Base-by-base conservation (phyloP, 2,888 invertebrate species). In the Diaphora mendica region DNA sequence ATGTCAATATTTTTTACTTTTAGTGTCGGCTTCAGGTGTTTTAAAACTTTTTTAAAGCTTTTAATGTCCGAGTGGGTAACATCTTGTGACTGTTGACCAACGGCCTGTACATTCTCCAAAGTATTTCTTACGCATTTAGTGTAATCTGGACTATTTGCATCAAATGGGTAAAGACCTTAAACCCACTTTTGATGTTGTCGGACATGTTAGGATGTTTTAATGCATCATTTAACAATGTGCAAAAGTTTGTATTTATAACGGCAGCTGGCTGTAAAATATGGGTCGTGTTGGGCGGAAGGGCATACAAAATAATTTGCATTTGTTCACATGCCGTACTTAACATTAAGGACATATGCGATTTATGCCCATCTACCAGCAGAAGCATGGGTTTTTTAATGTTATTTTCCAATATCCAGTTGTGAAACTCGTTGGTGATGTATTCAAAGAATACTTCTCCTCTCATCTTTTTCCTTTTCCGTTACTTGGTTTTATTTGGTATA, bases 391-490 rank as follows among this genome's bases (percentile, higher is more conserved):
- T 84, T 71, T 72, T 68, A 20, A 81, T 77, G 3, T 81, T 69
- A 55, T 85, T 80, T 64, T 70, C 9, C 69, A 44, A 11, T 0
- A 88, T 1, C 84, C 84, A 88, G 3, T 71, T 75, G 71, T 85
- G 69, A 55, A 87, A 44, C 13, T 44, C 44, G 44, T 44, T 44
- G 44, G 44, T 44, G 13, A 44, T 13, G 44, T 44, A 85, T 78
- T 87, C 85, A 72, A 77, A 86, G 44, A 87, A 88, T 64, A 82
- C 71, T 15, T 84, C 82, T 1, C 65, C 30, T 30, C 68, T 73
- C 74, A 74, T 77, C 72, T 17, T 55, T 77, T 84, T 23, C 85
- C 86, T 80, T 88, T 89, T 75, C 87, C 86, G 33, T 83, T 85
- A 4, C 82, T 62, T 64, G 78, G 30, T 62, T 83, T 82, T 65